Evolutionary conservation across 2,888 invertebrate species (phyloP), one percentile per base, ranked within the genome.

Genomic region (Thecocarcelia acutangulata): DNA sequence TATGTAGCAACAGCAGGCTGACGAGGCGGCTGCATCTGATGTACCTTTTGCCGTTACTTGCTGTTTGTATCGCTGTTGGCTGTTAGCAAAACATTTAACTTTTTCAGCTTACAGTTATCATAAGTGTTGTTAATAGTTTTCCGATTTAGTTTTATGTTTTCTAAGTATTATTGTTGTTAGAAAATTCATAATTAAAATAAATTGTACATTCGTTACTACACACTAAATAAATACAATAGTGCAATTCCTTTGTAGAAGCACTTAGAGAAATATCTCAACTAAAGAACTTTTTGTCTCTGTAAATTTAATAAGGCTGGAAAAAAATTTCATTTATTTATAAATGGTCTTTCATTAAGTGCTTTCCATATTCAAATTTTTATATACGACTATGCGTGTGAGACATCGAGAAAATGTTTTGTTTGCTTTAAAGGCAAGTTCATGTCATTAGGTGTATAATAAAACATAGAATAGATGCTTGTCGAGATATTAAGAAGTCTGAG

Each of bases 111-210:
- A 56, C 56, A 72, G 72, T 77, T 73, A 73, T 81, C 63, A 69
- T 77, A 77, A 81, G 81, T 81, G 81, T 68, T 81, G 81, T 73
- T 81, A 81, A 81, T 81, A 73, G 81, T 81, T 81, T 69, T 77
- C 63, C 81, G 77, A 81, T 81, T 77, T 56, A 68, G 68, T 77
- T 81, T 81, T 73, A 77, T 77, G 73, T 52, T 79, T 69, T 74
- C 68, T 24, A 69, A 63, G 61, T 54, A 68, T 74, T 68, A 63
- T 80, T 74, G 63, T 63, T 74, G 68, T 80, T 74, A 63, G 80
- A n/a, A 75, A 74, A 64, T 69, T 63, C 63, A 63, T 80, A 80
- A 80, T 80, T 80, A 80, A 80, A 80, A 80, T 58, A 69, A 76
- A 52, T 59, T 59, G 9, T 68, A 59, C 21, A 68, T 8, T 13